A percentile compares a stretch with the other conserved stretches of the same genome.
phyloP scores from a whole-genome alignment of 2,113 vertebrate species.

The Phalacrocorax brasilianus region DNA sequence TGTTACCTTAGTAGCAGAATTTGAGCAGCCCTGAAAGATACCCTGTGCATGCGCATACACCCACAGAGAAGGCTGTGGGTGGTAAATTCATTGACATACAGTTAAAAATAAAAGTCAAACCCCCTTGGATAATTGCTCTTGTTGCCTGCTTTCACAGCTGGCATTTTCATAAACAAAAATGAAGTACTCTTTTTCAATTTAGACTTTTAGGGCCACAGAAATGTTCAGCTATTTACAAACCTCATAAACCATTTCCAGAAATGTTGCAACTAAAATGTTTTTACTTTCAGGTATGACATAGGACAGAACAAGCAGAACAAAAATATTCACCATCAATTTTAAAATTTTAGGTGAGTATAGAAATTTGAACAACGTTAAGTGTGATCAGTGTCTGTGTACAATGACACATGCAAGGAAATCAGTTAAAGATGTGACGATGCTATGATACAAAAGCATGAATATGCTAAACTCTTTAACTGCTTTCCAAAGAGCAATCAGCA shows the following conservation, averaged over 20 bases:
- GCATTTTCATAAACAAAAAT: not conserved
- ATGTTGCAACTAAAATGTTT: not conserved
- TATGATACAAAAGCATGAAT: not conserved
- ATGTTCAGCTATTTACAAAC: not conserved
- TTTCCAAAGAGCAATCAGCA: not conserved
- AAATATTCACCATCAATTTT: not conserved
- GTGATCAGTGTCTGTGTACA: not conserved
- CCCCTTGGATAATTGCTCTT: not conserved
- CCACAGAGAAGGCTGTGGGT: not conserved
- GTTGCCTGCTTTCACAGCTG: not conserved
- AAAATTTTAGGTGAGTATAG: not conserved
- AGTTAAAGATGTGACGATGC: not conserved
- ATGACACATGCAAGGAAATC: not conserved
- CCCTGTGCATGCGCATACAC: fast-evolving
- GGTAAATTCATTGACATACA: not conserved
- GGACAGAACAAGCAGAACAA: not conserved
- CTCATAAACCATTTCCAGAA: not conserved
- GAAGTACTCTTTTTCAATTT: not conserved
- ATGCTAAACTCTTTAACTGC: not conserved
- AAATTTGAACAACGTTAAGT: not conserved
- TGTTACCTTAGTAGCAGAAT: not conserved
- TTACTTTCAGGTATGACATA: not conserved
- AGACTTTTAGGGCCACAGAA: not conserved
- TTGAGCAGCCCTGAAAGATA: not conserved
- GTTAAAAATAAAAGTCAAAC: not conserved